These are phyloP conservation scores for Tokudaia muenninki DNA, from an alignment of 2,797 vertebrate species.

Conservation along the genomic window DNA sequence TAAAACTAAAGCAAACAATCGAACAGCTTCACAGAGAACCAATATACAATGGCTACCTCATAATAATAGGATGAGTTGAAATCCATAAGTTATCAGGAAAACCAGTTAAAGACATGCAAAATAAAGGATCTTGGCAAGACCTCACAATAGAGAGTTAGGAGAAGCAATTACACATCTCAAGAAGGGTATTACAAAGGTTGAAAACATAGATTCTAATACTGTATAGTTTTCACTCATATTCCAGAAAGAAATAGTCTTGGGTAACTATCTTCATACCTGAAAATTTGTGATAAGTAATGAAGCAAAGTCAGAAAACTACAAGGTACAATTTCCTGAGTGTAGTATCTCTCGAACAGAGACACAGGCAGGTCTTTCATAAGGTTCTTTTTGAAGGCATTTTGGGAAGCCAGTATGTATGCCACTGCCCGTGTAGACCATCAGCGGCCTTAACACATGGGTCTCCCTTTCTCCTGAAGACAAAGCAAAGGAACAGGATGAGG, in stretches of 20 bases:
- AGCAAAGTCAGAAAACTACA: not conserved
- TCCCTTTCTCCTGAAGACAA: not conserved
- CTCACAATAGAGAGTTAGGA: too few relatives aligned
- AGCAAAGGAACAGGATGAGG: not conserved
- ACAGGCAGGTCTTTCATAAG: not conserved
- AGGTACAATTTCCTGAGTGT: not conserved
- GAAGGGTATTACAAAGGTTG: not conserved
- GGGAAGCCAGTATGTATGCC: accelerated
- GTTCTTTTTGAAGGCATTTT: too few relatives aligned
- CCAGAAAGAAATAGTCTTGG: not conserved
- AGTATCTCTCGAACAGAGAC: too few relatives aligned
- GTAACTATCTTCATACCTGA: not conserved
- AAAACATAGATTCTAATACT: not conserved
- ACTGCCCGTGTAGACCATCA: not conserved
- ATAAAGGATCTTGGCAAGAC: not conserved
- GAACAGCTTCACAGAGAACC: not conserved
- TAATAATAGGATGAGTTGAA: not conserved
- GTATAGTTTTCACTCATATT: not conserved
- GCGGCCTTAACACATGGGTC: not conserved
- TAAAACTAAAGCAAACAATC: not conserved
- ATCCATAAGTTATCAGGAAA: not conserved
- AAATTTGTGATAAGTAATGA: not conserved
- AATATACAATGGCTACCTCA: too few relatives aligned
- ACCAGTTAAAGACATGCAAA: not conserved
- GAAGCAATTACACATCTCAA: not conserved